Conservation (phyloP, 2,113 vertebrate genomes). For the Murina feae region DNA sequence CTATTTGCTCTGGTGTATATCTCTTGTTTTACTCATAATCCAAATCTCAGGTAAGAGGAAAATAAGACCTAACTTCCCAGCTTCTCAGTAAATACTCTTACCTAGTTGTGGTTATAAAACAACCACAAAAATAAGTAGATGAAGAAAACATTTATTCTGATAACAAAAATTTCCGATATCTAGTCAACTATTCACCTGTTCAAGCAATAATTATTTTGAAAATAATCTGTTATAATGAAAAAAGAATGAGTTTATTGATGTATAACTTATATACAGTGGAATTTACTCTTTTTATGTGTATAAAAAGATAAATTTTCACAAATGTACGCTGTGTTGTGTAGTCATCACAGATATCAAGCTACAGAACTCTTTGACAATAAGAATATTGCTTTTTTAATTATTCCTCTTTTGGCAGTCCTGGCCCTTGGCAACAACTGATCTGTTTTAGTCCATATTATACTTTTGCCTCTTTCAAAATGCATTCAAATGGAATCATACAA, state of each 20-base stretch:
- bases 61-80: not conserved
- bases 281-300: not conserved
- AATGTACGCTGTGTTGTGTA: not conserved
- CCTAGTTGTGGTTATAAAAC: not conserved
- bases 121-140: not conserved
- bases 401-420: not conserved
- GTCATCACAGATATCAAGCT: not conserved
- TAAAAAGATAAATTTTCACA: not conserved
- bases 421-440: not conserved
- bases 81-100: not conserved
- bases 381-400: not conserved
- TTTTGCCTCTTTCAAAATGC: not conserved
- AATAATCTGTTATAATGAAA: not conserved
- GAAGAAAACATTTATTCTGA: not conserved
- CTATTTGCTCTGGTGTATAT: not conserved
- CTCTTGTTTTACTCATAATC: conserved; percentile 23
- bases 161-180: not conserved
- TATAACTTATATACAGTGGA: not conserved
- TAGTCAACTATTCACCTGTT: not conserved
- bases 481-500: not conserved
- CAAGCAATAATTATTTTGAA: not conserved
- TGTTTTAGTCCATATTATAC: not conserved
- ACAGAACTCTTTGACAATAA: not conserved
- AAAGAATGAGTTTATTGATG: not conserved
- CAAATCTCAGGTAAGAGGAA: conserved; percentile 24